These are phyloP conservation scores for Rhinichthys osculus DNA, from an alignment of 2,797 vertebrate species.

Conservation along the genomic window DNA sequence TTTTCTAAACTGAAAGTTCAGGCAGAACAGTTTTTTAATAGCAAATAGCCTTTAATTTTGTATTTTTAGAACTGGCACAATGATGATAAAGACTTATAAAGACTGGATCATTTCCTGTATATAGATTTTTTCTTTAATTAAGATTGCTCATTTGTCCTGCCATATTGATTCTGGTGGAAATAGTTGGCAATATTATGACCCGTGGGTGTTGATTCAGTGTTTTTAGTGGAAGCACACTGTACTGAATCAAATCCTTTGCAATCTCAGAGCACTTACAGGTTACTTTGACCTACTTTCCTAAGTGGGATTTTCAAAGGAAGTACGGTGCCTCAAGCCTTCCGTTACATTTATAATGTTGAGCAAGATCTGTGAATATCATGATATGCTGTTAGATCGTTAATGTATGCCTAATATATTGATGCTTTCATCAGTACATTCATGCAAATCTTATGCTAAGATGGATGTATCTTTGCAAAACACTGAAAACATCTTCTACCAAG, in stretches of 20 bases:
- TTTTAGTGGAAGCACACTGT: constrained; percentile 10
- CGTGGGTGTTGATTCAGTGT: constrained; percentile 33
- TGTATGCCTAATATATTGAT: constrained; percentile 7
- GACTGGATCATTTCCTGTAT: neutral
- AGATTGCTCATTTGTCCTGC: constrained; percentile 4
- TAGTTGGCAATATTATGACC: constrained; percentile 11
- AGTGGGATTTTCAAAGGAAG: constrained; percentile 48
- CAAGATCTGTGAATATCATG: constrained; percentile 21
- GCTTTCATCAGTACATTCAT: neutral
- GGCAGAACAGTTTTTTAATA: neutral
- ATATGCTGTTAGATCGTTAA: neutral
- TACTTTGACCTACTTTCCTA: constrained; percentile 51
- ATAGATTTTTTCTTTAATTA: constrained; percentile 13
- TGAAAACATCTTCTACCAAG: neutral
- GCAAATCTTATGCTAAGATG: neutral
- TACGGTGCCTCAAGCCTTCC: constrained; percentile 30
- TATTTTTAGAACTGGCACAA: neutral
- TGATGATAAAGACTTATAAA: neutral
- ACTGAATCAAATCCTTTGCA: constrained; percentile 30
- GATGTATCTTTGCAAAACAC: neutral
- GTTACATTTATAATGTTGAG: constrained; percentile 39
- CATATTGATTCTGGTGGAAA: neutral
- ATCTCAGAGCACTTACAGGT: constrained; percentile 28
- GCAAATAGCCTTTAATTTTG: neutral
- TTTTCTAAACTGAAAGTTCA: neutral